Evolutionary conservation across 2,888 invertebrate genomes (phyloP), one percentile per base, ranked within the genome.

Genomic region (Auanema sp.): DNA sequence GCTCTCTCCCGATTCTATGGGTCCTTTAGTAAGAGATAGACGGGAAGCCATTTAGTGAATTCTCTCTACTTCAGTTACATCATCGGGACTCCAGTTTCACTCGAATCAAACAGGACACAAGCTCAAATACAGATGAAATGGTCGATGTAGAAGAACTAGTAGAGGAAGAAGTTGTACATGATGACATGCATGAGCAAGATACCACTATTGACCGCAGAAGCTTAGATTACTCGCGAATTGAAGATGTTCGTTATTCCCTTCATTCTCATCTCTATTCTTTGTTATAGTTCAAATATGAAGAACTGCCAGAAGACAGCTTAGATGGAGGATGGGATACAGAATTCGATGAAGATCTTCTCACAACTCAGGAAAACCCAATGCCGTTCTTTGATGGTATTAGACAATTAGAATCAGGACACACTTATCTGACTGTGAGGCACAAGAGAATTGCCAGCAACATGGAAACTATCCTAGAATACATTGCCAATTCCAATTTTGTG

Each of bases 401-500:
- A 16, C 58, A 64, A 23, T 49, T 73, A 50, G 69, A 73, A 25
- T 64, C 66, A 23, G 70, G 70, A 41, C 73, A 73, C 33, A 66
- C 66, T 11, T 73, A 73, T 42, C 47, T 73, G 41, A 73, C 73
- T 40, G 70, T 73, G n/a, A 52, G 73, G 16, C 73, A 73, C 53
- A 73, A 73, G 40, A 23, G 70, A 54, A 47, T 69, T 3, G 68
- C 66, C 12, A 59, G 67, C 47, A 58, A 67, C 11, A 64, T 64
- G 41, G 73, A 73, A 8, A 52, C 65, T 2, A 67, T 73, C 25
- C 55, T 73, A 2, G 73, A 73, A 50, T 71, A 66, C 64, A 73
- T 73, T 40, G 65, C 67, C 16, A 73, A 73, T 41, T 67, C 70
- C n/a, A 67, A 67, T 41, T 61, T 73, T 60, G 70, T 73, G 71